Evolutionary conservation across 2,797 vertebrate genomes (phyloP), one percentile per base, ranked within the genome.

Genomic region (Valencia hispanica): DNA sequence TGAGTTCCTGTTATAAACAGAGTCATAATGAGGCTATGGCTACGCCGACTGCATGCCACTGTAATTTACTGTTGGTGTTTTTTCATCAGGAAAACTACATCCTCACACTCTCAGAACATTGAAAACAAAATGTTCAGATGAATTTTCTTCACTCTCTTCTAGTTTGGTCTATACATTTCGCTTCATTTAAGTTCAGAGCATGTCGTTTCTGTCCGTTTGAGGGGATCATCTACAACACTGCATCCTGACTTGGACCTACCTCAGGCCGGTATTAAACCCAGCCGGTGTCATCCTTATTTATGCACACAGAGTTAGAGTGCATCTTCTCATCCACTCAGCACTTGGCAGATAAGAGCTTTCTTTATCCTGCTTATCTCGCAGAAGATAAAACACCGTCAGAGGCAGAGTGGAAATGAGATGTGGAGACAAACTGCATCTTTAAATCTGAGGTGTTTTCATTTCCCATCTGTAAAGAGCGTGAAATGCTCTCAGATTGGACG

Each of bases 401-500:
- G 83, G 72, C 82, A 71, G 73, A 88, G 84, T 86, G 82, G 87
- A 87, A 90, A 91, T 87, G 80, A 92, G 87, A 91, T 81, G 86
- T 82, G 89, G 82, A 79, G 79, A 90, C 89, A 87, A 91, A 89
- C 72, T 75, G 75, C 89, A 83, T 90, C 84, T 86, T 87, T 90
- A 88, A 94, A 89, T 73, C 82, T 82, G 84, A 89, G 86, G 77
- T 85, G 88, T 89, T 92, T 92, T 86, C 88, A 88, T 92, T 91
- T 90, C 85, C 82, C 79, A 78, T 79, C 84, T 85, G 87, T 91
- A 79, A 89, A 88, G 84, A 88, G 88, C 86, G 81, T 93, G 88
- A 93, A 92, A 93, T 87, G 83, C 82, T 89, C 71, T 73, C 72
- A 81, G 74, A 81, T 79, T 66, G 5, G 68, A 66, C 73, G 43